Base-by-base conservation (phyloP, 1,140 invertebrate species). In the Dinoponera quadriceps region DNA sequence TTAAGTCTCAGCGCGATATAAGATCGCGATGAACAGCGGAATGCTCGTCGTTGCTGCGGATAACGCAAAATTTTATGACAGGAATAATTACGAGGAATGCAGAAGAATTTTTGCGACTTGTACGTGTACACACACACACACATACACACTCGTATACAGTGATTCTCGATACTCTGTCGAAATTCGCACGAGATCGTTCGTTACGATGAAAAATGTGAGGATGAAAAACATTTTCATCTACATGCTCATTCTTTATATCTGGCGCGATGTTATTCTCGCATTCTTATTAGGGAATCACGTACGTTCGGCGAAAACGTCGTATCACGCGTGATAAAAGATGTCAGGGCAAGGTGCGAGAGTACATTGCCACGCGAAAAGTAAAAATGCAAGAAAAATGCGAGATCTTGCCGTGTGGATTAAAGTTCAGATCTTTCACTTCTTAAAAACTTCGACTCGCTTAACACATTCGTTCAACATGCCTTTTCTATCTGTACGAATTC, bases 231-330 rank as follows among this genome's bases (percentile, higher is more conserved):
- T 71, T 60, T 62, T 22, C n/a, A n/a, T n/a, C n/a, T n/a, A n/a
- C n/a, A 20, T 69, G 44, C 7, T 20, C 3, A 78, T 80, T 80
- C 69, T 71, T 55, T 1, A 48, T 80, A 71, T 20, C 57, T 2
- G 22, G 2, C n/a, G 16, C 29, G 13, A 68, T 78, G 33, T 71
- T 48, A 51, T 82, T 62, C 44, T 71, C 49, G 16, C 57, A n/a
- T 49, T 51, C 27, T 54, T 27, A 51, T 49, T 82, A 82, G 48
- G 27, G 65, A 83, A 83, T 83, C 81, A 83, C 81, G 81, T 83
- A 83, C 81, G 33, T 83, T 83, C 72, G 33, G 25, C 60, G 71
- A 82, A 82, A 2, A 20, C 49, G 22, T 38, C 29, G 20, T 66
- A 66, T 74, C 51, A 77, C 13, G 25, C 13, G 22, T 20, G 78